phyloP scores from a whole-genome alignment of 2,113 vertebrate species.

The Tupaia chinensis region DNA sequence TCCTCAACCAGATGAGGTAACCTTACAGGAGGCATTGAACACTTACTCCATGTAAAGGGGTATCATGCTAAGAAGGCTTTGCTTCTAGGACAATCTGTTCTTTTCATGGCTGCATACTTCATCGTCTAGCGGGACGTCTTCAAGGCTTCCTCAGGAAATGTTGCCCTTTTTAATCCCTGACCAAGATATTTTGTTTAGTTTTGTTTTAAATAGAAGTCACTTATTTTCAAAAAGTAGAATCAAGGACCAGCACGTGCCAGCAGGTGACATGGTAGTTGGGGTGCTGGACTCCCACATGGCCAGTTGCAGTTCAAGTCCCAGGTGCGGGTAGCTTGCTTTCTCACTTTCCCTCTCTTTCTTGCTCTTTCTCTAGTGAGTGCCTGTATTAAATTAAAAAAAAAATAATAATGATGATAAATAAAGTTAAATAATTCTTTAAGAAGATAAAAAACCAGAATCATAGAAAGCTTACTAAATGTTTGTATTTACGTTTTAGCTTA shows the following conservation, averaged over 20 bases:
- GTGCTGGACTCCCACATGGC: too few relatives aligned
- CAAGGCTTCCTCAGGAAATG: background rate
- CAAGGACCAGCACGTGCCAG: too few relatives aligned
- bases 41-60: accelerated
- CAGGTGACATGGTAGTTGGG: too few relatives aligned
- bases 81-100: background rate
- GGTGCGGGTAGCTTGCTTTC: too few relatives aligned
- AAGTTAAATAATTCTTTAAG: too few relatives aligned
- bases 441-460: background rate
- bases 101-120: conserved; percentile 44
- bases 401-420: too few relatives aligned
- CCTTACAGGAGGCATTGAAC: background rate
- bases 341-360: too few relatives aligned
- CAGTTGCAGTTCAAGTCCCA: too few relatives aligned
- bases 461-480: background rate
- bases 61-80: background rate
- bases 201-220: conserved; percentile 10
- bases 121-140: background rate
- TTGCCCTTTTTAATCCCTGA: background rate
- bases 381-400: too few relatives aligned
- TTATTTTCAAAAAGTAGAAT: background rate
- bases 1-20: conserved; percentile 93
- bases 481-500: background rate
- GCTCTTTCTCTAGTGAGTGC: too few relatives aligned
- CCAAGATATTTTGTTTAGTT: background rate